Conservation (phyloP, 1,140 invertebrate genomes). For the Luehdorfia chinensis region DNA sequence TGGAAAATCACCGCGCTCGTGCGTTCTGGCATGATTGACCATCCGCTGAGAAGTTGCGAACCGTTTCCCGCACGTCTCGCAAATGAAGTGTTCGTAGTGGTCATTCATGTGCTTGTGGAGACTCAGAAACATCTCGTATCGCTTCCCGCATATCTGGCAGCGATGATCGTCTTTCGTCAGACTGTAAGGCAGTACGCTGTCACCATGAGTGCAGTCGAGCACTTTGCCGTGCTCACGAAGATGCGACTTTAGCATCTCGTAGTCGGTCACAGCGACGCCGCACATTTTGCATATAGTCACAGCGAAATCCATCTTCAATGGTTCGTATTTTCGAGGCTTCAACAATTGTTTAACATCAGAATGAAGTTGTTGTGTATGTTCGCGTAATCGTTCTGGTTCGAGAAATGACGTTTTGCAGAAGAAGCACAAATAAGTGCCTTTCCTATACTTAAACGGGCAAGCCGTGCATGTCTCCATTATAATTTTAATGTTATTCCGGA, state of each 20-base stretch:
- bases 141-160: conserved; percentile 56
- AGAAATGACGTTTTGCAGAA: conserved; percentile 59
- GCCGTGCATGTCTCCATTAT: conserved; percentile 57
- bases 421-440: conserved; percentile 59
- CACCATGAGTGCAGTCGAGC: conserved; percentile 47
- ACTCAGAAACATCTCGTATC: conserved; percentile 70
- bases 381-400: conserved; percentile 57
- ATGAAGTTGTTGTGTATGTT: conserved; percentile 47
- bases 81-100: conserved; percentile 69
- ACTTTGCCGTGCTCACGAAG: conserved; percentile 50
- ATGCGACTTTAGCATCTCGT: conserved; percentile 47
- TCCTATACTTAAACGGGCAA: conserved; percentile 64
- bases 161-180: conserved; percentile 49
- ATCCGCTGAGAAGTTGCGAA: conserved; percentile 62
- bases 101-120: conserved; percentile 68
- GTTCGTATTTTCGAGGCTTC: conserved; percentile 62
- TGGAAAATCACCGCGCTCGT: conserved; percentile 57
- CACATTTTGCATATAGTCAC: conserved; percentile 51
- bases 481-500: conserved; percentile 57
- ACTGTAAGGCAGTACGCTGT: conserved; percentile 61
- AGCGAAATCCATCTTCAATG: conserved; percentile 64
- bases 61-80: conserved; percentile 68
- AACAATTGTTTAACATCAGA: conserved; percentile 30
- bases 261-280: conserved; percentile 39
- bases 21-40: conserved; percentile 54